A percentile compares a stretch with the other conserved stretches of the same genome.
Evolutionary conservation across 1,140 invertebrate genomes (phyloP).

Genomic region (Gonatopus flavifemur): DNA sequence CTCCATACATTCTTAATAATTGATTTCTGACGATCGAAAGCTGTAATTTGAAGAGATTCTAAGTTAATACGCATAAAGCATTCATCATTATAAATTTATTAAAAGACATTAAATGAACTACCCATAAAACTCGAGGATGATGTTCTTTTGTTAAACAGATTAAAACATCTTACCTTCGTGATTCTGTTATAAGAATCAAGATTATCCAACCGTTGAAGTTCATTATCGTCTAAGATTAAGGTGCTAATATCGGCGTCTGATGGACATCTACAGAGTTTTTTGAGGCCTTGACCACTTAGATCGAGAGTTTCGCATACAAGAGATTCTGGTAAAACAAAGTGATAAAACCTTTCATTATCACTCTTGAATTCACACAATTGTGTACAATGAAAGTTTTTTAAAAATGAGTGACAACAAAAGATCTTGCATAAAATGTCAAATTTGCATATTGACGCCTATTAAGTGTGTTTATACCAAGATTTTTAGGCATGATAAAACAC

Average conservation of each 20-base stretch:
- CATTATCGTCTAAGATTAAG: conserved; percentile 84
- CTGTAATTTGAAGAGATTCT: conserved; percentile 56
- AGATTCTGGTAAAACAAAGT: conserved; percentile 28
- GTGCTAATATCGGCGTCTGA: conserved; percentile 69
- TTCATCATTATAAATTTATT: neutral
- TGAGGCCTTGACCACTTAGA: conserved; percentile 69
- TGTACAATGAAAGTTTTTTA: neutral
- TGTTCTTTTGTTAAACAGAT: neutral
- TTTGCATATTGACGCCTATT: neutral
- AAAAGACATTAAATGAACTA: neutral
- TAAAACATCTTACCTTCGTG: conserved; percentile 66
- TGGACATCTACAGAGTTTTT: conserved; percentile 72
- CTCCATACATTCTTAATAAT: conserved; percentile 82
- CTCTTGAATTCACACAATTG: conserved; percentile 5
- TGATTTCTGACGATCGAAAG: conserved; percentile 83
- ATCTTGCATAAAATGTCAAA: conserved; percentile 5
- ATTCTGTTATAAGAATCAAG: conserved; percentile 78
- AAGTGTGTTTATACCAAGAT: neutral
- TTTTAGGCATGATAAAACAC: neutral
- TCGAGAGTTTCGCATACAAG: conserved; percentile 57
- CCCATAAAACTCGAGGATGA: neutral
- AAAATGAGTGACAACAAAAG: conserved; percentile 3
- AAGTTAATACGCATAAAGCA: neutral
- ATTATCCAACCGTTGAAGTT: conserved; percentile 82
- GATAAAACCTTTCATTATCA: conserved; percentile 4